Evolutionary conservation across 2,113 vertebrate genomes (phyloP).

Genomic region (Ceuthmochares aereus): DNA sequence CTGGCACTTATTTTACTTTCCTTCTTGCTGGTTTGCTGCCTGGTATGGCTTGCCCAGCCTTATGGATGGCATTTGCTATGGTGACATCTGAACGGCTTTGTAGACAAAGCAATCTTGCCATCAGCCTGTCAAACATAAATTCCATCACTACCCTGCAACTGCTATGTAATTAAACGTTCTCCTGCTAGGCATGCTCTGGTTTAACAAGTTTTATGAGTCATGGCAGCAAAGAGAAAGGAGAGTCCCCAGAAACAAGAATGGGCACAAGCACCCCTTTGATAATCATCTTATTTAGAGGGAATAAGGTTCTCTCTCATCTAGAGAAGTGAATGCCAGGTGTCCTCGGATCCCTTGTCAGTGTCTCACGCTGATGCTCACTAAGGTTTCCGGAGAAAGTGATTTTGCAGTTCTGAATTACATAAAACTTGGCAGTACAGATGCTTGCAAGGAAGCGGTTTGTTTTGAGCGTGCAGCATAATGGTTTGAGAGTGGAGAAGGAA

Average conservation of each 20-base stretch:
- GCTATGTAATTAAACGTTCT: conserved; percentile 54
- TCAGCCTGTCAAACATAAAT: conserved; percentile 45
- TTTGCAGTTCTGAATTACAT: background rate
- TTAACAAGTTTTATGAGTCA: conserved; percentile 57
- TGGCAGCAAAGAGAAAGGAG: conserved; percentile 16
- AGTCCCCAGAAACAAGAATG: conserved; percentile 37
- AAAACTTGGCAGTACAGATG: background rate
- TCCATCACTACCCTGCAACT: conserved; percentile 1
- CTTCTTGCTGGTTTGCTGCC: background rate
- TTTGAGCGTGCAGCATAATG: background rate
- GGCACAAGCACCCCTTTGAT: conserved; percentile 14
- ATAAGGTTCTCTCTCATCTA: background rate
- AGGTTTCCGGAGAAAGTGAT: background rate
- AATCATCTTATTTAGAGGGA: conserved; percentile 10
- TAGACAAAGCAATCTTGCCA: conserved; percentile 21
- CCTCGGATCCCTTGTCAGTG: background rate
- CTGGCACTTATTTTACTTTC: background rate
- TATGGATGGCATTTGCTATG: background rate
- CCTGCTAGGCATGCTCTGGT: conserved; percentile 28
- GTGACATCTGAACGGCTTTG: conserved; percentile 1
- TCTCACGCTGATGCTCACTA: background rate
- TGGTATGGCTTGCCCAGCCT: background rate
- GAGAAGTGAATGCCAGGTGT: background rate
- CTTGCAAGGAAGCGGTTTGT: conserved; percentile 13
- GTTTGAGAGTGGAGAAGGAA: conserved; percentile 13